Evolutionary conservation across 1,140 invertebrate genomes (phyloP).

Genomic region (Galleria mellonella): DNA sequence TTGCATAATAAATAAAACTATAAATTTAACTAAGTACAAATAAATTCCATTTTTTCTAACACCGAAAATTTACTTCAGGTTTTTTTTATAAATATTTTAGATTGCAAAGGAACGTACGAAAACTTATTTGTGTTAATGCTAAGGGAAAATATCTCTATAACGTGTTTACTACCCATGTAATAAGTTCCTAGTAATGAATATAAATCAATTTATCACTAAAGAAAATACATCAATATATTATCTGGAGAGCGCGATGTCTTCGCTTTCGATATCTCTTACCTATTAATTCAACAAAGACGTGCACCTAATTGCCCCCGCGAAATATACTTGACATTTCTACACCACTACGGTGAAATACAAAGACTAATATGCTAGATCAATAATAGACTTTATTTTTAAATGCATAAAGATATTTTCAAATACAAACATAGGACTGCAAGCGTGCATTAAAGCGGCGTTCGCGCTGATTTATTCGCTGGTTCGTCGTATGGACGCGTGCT

Average conservation of each 20-base stretch:
- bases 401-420: background rate
- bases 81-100: no score
- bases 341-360: slow-evolving; percentile 1
- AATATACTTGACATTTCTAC: slow-evolving; percentile 26
- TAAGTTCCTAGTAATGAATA: background rate
- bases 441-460: slow-evolving; percentile 5
- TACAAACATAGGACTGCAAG: background rate
- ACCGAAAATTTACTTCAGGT: no score
- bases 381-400: slow-evolving; percentile 1
- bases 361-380: background rate
- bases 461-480: slow-evolving; percentile 19
- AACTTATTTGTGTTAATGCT: no score
- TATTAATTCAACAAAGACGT: slow-evolving; percentile 20
- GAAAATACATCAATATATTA: no score
- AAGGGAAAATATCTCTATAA: no score
- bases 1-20: no score
- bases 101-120: no score
- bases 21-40: no score
- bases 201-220: background rate
- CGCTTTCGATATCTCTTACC: slow-evolving; percentile 13
- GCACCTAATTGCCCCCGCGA: slow-evolving; percentile 21
- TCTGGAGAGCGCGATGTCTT: slow-evolving; percentile 2
- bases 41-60: no score
- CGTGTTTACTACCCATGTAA: background rate
- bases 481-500: slow-evolving; percentile 23